phyloP scores from a whole-genome alignment of 1,140 invertebrate genomes.

The Hydropsyche tenuis region DNA sequence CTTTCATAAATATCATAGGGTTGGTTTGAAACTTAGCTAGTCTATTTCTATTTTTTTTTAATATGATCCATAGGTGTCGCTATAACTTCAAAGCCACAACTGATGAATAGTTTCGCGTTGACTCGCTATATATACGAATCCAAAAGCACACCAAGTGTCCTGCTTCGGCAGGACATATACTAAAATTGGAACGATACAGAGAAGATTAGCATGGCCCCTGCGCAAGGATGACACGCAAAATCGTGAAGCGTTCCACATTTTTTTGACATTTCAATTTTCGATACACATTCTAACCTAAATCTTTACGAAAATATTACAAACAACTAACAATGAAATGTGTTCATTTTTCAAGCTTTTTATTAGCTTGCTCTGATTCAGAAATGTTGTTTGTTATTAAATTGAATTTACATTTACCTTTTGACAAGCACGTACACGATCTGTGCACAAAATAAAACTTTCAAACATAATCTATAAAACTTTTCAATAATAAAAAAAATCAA shows the following conservation, averaged over 20 bases:
- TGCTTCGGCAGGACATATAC: constrained; percentile 80
- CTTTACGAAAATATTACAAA: no score
- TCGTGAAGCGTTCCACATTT: constrained; percentile 86
- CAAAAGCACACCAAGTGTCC: not conserved
- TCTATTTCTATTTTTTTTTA: no score
- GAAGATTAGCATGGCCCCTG: constrained; percentile 94
- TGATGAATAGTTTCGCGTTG: not conserved
- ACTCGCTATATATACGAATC: constrained; percentile 14
- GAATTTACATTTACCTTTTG: not conserved
- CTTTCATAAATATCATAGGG: no score
- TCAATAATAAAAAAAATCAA: no score
- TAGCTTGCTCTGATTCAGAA: no score
- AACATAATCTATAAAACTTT: no score
- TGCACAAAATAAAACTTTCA: not conserved
- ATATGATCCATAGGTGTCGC: constrained; percentile 23
- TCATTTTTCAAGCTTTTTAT: no score
- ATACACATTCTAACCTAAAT: not conserved
- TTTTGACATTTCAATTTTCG: constrained; percentile 54
- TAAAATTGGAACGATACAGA: constrained; percentile 90
- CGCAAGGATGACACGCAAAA: constrained; percentile 92
- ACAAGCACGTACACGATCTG: not conserved
- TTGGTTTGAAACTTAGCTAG: no score
- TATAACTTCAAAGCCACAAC: not conserved
- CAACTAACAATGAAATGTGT: no score
- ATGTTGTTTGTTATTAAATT: not conserved